Base-by-base conservation (phyloP, 1,140 invertebrate genomes). In the Drosophila lacteicornis region DNA sequence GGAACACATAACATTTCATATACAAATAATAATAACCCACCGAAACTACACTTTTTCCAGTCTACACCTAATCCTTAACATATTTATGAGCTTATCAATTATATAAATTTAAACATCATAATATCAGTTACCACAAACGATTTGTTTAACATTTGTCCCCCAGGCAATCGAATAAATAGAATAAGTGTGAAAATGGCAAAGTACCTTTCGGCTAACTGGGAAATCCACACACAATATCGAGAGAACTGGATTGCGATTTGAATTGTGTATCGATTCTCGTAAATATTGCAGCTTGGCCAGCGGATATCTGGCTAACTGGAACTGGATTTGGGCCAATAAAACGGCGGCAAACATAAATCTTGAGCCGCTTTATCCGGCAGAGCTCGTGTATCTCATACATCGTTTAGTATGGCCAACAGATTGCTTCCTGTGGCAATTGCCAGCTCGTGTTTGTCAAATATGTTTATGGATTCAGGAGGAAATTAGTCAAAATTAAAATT, bases 271-370 rank as follows among this genome's bases (percentile, higher is more conserved):
- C 68, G 61, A 85, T 85, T 45, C n/a, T 53, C 67, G 47, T 69
- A 85, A 85, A 85, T 82, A 78, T 61, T 85, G 65, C 62, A 63
- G 43, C 49, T 78, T 45, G 51, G 57, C 59, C 65, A 45, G 55
- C 50, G 63, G 82, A 62, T 53, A 63, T 56, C 13, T 73, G 43
- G 12, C 63, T 46, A 55, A 59, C 42, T 59, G 68, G 33, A 62
- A 70, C 56, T 60, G 65, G 74, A 70, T 68, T 40, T 45, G 46
- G 55, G 61, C 81, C 83, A 84, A 80, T 85, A 84, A 84, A 83
- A 80, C 71, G 65, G 27, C 75, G 40, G 71, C 53, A 66, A 63
- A 67, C 82, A 84, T 84, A 80, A 86, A 86, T 86, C 75, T 75
- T 47, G 22, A 70, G 47, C 69, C 58, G 75, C 33, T 85, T 85